Conservation (phyloP, 2,888 invertebrate genomes). For the Limnephilus lunatus region DNA sequence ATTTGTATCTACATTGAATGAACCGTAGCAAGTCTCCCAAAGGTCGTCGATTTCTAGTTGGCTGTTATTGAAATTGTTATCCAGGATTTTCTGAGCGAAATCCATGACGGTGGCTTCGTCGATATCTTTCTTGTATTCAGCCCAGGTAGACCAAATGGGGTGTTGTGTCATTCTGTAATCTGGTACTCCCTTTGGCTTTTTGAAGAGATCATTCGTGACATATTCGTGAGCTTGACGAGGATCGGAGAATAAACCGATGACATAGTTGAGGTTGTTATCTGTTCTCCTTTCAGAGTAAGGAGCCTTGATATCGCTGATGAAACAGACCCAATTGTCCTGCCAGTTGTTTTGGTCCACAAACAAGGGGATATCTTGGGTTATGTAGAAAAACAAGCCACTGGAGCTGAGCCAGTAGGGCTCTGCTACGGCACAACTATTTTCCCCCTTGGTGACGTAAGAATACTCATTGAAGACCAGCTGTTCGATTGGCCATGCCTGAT, state of each 20-base stretch:
- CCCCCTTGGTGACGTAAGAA: slow-evolving; percentile 78
- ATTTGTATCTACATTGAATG: slow-evolving; percentile 74
- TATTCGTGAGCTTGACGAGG: slow-evolving; percentile 79
- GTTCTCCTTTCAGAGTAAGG: slow-evolving; percentile 74
- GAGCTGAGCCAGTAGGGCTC: slow-evolving; percentile 84
- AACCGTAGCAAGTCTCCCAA: slow-evolving; percentile 82
- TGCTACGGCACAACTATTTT: slow-evolving; percentile 77
- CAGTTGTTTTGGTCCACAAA: slow-evolving; percentile 81
- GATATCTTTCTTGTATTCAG: slow-evolving; percentile 77
- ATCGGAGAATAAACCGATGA: slow-evolving; percentile 79
- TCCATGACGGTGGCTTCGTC: slow-evolving; percentile 75
- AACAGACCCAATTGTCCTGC: slow-evolving; percentile 75
- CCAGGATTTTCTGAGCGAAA: slow-evolving; percentile 76
- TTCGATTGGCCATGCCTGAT: slow-evolving; percentile 81
- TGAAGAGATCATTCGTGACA: slow-evolving; percentile 78
- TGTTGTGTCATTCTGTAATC: slow-evolving; percentile 77
- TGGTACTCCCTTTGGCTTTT: slow-evolving; percentile 78
- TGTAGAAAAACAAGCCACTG: slow-evolving; percentile 80
- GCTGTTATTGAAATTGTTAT: slow-evolving; percentile 75
- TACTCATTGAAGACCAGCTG: slow-evolving; percentile 75
- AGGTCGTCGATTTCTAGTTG: slow-evolving; percentile 82
- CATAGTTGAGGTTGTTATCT: slow-evolving; percentile 76
- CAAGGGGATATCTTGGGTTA: slow-evolving; percentile 80
- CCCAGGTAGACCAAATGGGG: slow-evolving; percentile 85
- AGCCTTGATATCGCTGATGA: slow-evolving; percentile 74